Percentiles rank a stretch among this genome's conserved stretches.
These are phyloP conservation scores for Tauraco erythrolophus DNA, from an alignment of 2,113 vertebrate genomes.

Conservation along the genomic window DNA sequence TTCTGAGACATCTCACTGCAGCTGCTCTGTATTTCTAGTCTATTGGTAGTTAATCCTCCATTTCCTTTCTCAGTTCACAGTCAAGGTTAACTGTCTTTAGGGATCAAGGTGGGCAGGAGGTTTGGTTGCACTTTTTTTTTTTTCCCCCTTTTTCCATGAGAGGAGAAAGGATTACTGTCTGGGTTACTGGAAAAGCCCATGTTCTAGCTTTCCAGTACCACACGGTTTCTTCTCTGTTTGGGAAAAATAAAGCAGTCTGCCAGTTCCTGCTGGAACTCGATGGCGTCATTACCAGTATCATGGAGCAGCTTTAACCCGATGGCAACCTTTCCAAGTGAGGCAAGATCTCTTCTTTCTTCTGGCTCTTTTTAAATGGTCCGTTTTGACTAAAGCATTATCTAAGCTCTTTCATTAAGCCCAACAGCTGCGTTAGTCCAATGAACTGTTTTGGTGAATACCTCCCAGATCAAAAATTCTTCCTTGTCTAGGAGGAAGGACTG, in stretches of 20 bases:
- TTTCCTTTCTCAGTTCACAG: background rate
- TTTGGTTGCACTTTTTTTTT: background rate
- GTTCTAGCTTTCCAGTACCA: background rate
- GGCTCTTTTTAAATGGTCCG: background rate
- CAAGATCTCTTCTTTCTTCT: background rate
- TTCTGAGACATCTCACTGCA: background rate
- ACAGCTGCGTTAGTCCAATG: background rate
- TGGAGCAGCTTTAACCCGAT: background rate
- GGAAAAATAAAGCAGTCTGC: background rate
- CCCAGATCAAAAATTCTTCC: background rate
- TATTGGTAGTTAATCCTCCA: background rate
- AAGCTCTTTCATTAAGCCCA: background rate
- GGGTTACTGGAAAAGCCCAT: background rate
- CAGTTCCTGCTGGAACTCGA: background rate
- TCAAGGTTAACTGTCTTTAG: background rate
- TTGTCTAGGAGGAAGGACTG: background rate
- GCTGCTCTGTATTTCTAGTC: background rate
- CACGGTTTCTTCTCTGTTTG: background rate
- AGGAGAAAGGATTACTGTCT: background rate
- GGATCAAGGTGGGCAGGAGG: background rate
- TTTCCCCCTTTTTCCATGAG: rapidly evolving
- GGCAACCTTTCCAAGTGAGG: background rate
- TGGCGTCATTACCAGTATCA: background rate
- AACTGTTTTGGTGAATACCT: background rate
- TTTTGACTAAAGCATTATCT: background rate